Base-by-base conservation (phyloP, 2,888 invertebrate species). In the Papilio protenor region DNA sequence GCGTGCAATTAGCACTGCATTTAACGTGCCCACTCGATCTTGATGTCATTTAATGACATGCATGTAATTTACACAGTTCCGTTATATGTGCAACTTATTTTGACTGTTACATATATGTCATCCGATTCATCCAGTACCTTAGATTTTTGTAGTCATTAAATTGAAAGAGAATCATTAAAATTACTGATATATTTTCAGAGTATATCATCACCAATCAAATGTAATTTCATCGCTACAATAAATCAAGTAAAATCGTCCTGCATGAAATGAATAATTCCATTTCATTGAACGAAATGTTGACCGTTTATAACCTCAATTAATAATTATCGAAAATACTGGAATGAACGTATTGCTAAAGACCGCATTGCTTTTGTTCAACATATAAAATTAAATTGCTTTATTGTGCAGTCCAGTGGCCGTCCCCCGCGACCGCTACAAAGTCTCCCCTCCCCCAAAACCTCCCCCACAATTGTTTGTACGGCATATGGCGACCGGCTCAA, bases 401-500 rank as follows among this genome's bases (percentile, higher is more conserved):
- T 78, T 78, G 73, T 78, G 27, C 55, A 16, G 76, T 57, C 59
- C 75, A 57, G n/a, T 45, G 71, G 21, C 74, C 77, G 49, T 52
- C 45, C 74, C 66, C 76, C 73, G 64, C 69, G 66, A 33, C 52
- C 69, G 69, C 75, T 66, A 45, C 73, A 78, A 76, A 78, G 69
- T 76, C 78, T 76, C 78, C 78, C 78, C 49, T 45, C 78, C 47
- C 69, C 18, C 72, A 27, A 59, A 78, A 64, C 75, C 75, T 76
- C 78, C 78, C 27, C 69, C 23, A 57, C 74, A 64, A 75, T 78
- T 78, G 75, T 78, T 76, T 55, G 55, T 69, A 40, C 49, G 73
- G 76, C 76, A 78, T 78, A 78, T 78, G 78, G 73, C 76, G 64
- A 75, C 64, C 75, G 76, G 78, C 72, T 78, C 78, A 76, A 78